phyloP scores from a whole-genome alignment of 2,113 vertebrate species.

The Todiramphus chloris region DNA sequence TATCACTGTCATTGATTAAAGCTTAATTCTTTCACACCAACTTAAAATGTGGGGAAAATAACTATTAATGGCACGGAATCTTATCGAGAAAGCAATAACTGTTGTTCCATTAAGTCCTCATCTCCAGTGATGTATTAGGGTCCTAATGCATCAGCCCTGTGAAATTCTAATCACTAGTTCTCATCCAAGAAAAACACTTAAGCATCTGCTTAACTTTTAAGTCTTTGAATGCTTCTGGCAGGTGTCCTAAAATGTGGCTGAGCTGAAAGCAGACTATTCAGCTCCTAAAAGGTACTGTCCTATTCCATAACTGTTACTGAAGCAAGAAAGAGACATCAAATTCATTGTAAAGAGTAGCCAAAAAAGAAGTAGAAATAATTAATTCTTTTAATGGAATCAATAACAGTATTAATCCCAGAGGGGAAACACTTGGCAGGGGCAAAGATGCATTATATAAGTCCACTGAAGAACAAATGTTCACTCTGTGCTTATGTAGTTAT shows the following conservation, averaged over 20 bases:
- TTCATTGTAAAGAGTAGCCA: neutral
- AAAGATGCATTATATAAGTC: neutral
- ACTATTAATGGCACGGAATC: neutral
- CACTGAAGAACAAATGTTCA: neutral
- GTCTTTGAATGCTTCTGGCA: neutral
- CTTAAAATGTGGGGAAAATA: neutral
- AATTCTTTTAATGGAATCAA: neutral
- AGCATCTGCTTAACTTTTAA: neutral
- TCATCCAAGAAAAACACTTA: neutral
- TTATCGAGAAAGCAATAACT: neutral
- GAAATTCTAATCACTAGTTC: neutral
- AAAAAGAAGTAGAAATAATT: slow-evolving; percentile 6
- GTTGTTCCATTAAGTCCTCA: neutral
- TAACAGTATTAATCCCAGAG: neutral
- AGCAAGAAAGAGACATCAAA: neutral
- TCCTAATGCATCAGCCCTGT: neutral
- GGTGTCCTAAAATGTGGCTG: neutral
- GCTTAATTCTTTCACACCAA: neutral
- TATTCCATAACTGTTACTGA: neutral
- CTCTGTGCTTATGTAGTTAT: neutral
- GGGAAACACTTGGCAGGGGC: neutral
- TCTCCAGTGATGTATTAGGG: neutral
- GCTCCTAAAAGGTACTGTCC: neutral
- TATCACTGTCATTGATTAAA: neutral
- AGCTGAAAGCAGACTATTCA: neutral